Percentiles rank a stretch among this genome's conserved stretches.
These are phyloP conservation scores for Galago senegalensis DNA, from an alignment of 2,797 vertebrate species.

Conservation along the genomic window DNA sequence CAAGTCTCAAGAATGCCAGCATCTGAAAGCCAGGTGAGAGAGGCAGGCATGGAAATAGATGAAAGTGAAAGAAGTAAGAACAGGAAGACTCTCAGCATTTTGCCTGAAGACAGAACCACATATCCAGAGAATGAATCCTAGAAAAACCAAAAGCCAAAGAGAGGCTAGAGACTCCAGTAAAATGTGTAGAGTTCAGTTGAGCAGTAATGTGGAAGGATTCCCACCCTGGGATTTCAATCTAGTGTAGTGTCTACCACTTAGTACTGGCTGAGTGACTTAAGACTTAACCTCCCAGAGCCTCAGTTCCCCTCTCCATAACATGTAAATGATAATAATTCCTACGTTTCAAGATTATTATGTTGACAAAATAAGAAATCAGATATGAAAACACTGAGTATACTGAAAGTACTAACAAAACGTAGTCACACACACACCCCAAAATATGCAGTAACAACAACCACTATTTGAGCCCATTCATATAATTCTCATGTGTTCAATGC, in stretches of 20 bases:
- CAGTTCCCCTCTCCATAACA: background rate
- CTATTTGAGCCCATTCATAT: background rate
- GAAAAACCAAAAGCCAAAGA: background rate
- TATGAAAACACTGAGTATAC: background rate
- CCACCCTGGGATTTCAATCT: background rate
- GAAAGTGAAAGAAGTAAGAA: background rate
- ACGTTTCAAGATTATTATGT: background rate
- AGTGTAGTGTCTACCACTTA: background rate
- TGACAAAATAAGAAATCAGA: background rate
- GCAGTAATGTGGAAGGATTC: background rate
- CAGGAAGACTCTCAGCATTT: background rate
- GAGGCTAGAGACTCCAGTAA: background rate
- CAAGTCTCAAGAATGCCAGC: background rate
- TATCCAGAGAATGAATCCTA: background rate
- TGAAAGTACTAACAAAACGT: background rate
- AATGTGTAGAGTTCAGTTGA: background rate
- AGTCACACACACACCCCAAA: background rate
- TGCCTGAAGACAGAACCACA: background rate
- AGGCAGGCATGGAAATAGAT: background rate
- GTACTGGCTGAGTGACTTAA: slow-evolving; percentile 8
- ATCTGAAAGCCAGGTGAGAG: background rate
- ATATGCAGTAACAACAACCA: background rate
- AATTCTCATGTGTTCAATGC: background rate
- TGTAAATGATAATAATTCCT: background rate
- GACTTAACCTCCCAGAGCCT: slow-evolving; percentile 5